Base-by-base conservation (phyloP, 2,113 vertebrate species). In the Brachionichthys hirsutus region DNA sequence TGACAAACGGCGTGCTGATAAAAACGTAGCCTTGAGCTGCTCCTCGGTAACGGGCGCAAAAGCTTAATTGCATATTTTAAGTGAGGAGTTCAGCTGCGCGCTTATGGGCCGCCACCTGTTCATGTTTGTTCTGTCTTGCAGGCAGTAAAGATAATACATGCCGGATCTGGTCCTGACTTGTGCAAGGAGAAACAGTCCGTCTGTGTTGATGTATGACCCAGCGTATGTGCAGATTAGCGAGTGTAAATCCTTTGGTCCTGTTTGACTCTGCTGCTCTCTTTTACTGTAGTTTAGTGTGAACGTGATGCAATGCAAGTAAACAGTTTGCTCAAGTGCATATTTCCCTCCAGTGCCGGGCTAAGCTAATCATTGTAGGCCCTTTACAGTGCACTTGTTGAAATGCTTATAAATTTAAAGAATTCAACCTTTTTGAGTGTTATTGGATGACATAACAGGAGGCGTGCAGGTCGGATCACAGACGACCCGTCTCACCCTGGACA, bases 101-200 rank as follows among this genome's bases (percentile, higher is more conserved):
- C 65, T 42, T 56, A 62, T 82, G 45, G 62, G 40, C 30, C 56
- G 36, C 47, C 68, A 76, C 59, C 76, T 80, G 48, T 82, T 69
- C n/a, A 4, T 66, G 22, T 69, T 69, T 75, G 61, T 86, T 38
- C 46, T 65, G 54, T 50, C 54, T 85, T 38, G 52, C 84, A 98
- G 96, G 95, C 17, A 96, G 96, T 91, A 98, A 97, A 85, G 95
- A 99, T 67, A 98, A 98, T 78, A 96, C 95, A 54, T 98, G 96
- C 54, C 89, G 93, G 78, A 94, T 98, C 88, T 98, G 96, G 96
- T 89, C 78, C 52, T 98, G 89, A 94, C 45, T 11, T 14, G 9
- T 12, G 9, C 49, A 45, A 19, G 40, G n/a, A 54, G 16, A 40
- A 17, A 61, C 0, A 9, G 35, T 16, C 16, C 34, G 15, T 44